These are phyloP conservation scores for Actinostola sp. DNA, from an alignment of 92 coral and sea anemone species.

Conservation along the genomic window DNA sequence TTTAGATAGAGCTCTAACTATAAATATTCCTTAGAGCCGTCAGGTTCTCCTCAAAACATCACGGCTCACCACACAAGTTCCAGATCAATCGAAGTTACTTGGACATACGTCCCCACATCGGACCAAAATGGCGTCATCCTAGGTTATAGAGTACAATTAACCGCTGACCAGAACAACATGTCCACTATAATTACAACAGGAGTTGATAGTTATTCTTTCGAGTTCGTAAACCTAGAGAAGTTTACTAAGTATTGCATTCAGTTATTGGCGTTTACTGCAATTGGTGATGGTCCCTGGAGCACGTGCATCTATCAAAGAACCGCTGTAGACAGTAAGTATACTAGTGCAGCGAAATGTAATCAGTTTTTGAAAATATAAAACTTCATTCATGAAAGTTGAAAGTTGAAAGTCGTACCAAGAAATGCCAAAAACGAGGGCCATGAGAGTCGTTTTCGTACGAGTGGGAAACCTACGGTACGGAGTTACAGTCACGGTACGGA, in stretches of 20 bases:
- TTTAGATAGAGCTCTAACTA: no score
- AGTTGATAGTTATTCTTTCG: background rate
- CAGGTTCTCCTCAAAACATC: constrained; percentile 30
- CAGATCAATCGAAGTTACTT: constrained; percentile 23
- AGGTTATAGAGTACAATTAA: constrained; percentile 29
- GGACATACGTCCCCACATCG: constrained; percentile 31
- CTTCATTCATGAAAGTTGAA: no score
- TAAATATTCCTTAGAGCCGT: constrained; percentile 36
- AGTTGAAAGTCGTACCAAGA: no score
- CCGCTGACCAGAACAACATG: background rate
- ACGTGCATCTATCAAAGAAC: constrained; percentile 23
- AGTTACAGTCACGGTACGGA: no score
- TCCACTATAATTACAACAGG: constrained; percentile 1
- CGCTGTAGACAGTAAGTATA: constrained; percentile 32
- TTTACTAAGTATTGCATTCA: constrained; percentile 44
- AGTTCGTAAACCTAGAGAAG: constrained; percentile 18
- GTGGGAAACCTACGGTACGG: no score
- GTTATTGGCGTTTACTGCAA: constrained; percentile 42
- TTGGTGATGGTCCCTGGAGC: constrained; percentile 45
- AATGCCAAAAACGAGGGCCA: no score
- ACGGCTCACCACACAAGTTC: background rate
- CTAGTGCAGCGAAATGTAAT: background rate
- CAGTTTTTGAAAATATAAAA: no score
- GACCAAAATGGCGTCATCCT: constrained; percentile 36
- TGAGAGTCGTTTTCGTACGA: no score